Evolutionary conservation across 2,113 vertebrate species (phyloP).

Genomic region (Ochotona curzoniae): DNA sequence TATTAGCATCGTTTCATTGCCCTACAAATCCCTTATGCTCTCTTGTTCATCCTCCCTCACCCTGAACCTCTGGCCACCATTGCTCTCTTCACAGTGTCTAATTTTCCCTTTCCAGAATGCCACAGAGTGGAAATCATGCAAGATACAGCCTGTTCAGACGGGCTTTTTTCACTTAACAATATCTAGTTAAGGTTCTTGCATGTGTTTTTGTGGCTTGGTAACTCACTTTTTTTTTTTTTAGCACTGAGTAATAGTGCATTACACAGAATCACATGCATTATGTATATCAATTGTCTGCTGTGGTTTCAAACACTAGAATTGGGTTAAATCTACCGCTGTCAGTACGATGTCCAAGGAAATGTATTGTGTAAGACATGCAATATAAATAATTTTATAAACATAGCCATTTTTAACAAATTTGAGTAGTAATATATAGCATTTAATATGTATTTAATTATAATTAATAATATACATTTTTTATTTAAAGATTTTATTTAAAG

Average conservation of each 20-base stretch:
- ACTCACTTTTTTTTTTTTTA: neutral
- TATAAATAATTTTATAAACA: neutral
- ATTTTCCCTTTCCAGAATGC: neutral
- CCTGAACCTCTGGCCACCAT: neutral
- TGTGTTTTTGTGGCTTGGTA: neutral
- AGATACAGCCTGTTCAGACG: neutral
- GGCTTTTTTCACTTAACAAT: neutral
- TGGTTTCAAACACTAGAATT: neutral
- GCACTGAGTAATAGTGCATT: neutral
- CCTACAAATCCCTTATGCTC: neutral
- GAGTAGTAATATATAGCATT: neutral
- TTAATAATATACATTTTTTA: neutral
- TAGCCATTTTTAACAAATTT: neutral
- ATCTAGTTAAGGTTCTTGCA: rapidly evolving
- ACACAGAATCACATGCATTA: neutral
- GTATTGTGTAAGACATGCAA: neutral
- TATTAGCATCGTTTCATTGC: rapidly evolving
- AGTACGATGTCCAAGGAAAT: neutral
- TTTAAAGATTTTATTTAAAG: too few species aligned
- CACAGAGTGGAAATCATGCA: neutral
- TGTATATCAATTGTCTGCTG: neutral
- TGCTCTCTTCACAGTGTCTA: neutral
- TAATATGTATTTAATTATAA: too few species aligned
- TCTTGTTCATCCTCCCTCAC: too few species aligned
- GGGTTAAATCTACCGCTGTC: neutral